Evolutionary conservation across 1,140 invertebrate species (phyloP).

Genomic region (Mycetomoellerius zeteki): DNA sequence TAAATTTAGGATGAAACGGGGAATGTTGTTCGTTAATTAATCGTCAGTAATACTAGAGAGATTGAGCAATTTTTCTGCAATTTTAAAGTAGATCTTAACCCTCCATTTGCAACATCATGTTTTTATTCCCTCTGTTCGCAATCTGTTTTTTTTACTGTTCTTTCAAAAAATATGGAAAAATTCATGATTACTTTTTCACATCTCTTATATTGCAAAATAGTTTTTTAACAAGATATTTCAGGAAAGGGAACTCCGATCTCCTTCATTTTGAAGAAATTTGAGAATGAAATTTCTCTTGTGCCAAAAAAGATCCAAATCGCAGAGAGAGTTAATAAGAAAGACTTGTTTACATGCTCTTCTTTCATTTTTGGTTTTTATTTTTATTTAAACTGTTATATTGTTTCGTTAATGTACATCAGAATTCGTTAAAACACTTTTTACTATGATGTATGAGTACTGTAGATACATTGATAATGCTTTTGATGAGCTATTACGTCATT

Average conservation of each 20-base stretch:
- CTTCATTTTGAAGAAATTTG: no score
- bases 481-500: conserved; percentile 21
- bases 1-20: conserved; percentile 21
- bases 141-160: no score
- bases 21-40: conserved; percentile 40
- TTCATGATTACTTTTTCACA: no score
- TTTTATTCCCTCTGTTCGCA: no score
- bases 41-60: not conserved
- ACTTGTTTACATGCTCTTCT: not conserved
- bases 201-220: no score
- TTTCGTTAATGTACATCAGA: not conserved
- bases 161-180: no score
- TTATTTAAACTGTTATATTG: not conserved
- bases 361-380: not conserved
- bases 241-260: no score
- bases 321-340: not conserved
- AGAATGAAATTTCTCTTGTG: no score
- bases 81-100: not conserved
- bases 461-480: not conserved
- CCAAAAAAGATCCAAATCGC: no score
- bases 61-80: not conserved
- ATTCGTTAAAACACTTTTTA: not conserved
- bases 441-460: not conserved
- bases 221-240: no score
- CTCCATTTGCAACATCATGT: no score